Evolutionary conservation across 37 sponge, comb jelly and placozoan genomes (phyloP).

Genomic region (Halisarca cf. caerulea): DNA sequence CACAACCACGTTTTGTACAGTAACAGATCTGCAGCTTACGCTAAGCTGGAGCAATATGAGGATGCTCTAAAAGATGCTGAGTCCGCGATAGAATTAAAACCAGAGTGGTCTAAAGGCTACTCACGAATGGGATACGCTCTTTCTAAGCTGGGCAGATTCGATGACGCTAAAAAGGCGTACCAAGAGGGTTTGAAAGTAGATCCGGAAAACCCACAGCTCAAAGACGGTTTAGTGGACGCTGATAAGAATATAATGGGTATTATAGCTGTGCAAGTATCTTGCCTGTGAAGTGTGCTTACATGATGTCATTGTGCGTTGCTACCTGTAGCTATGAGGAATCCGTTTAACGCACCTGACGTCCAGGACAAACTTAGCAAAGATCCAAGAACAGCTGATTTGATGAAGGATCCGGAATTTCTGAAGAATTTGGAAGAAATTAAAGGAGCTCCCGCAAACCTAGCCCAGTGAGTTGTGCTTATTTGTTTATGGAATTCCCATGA

Average conservation of each 20-base stretch:
- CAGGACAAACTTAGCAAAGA: slow-evolving; percentile 40
- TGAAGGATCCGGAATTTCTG: slow-evolving; percentile 64
- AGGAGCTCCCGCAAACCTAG: too few species aligned
- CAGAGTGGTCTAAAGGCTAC: slow-evolving; percentile 83
- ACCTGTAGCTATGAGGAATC: slow-evolving; percentile 41
- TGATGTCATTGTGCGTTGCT: not conserved
- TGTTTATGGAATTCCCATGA: slow-evolving; percentile 40
- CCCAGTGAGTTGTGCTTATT: too few species aligned
- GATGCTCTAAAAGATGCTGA: slow-evolving; percentile 65
- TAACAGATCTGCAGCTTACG: slow-evolving; percentile 76
- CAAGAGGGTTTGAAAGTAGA: slow-evolving; percentile 60
- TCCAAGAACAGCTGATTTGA: slow-evolving; percentile 52
- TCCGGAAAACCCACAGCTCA: slow-evolving; percentile 54
- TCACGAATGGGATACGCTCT: slow-evolving; percentile 74
- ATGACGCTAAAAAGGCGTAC: slow-evolving; percentile 60
- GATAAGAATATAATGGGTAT: slow-evolving; percentile 2
- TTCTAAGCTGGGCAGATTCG: slow-evolving; percentile 13
- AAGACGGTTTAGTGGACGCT: slow-evolving; percentile 54
- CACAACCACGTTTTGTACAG: slow-evolving; percentile 76
- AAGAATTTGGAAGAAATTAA: not conserved
- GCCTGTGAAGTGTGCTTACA: not conserved
- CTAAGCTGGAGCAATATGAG: slow-evolving; percentile 43
- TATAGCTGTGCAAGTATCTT: not conserved
- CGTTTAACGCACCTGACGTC: slow-evolving; percentile 51
- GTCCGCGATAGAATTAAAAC: slow-evolving; percentile 52